phyloP scores from a whole-genome alignment of 2,113 vertebrate genomes.

The Lathamus discolor region DNA sequence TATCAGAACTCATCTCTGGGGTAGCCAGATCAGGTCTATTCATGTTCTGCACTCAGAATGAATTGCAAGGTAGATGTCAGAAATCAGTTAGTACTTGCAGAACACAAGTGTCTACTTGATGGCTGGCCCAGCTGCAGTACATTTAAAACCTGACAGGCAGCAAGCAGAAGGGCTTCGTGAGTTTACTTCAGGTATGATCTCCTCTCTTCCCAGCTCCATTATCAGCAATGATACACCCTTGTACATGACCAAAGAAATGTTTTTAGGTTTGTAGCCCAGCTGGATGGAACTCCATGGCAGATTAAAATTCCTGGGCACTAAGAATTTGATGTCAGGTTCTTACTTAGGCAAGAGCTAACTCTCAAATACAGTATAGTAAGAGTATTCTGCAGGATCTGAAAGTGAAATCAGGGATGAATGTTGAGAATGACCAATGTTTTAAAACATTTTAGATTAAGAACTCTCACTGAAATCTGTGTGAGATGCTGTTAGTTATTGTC shows the following conservation, averaged over 20 bases:
- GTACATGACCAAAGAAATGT: not conserved
- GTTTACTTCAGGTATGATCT: not conserved
- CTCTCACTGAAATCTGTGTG: not conserved
- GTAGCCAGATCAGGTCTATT: slow-evolving; percentile 33
- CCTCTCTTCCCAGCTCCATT: not conserved
- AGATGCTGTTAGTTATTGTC: not conserved
- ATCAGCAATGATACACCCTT: not conserved
- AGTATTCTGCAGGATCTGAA: not conserved
- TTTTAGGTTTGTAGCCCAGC: not conserved
- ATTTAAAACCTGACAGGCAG: not conserved
- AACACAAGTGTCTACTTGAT: not conserved
- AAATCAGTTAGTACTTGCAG: slow-evolving; percentile 12
- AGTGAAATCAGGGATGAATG: not conserved
- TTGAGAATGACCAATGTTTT: not conserved
- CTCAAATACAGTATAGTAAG: not conserved
- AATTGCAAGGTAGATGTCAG: not conserved
- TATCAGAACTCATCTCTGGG: not conserved
- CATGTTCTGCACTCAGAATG: not conserved
- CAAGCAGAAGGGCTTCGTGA: not conserved
- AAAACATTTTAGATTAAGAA: not conserved
- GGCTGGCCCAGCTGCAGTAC: not conserved
- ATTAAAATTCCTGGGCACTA: not conserved
- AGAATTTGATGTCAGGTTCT: not conserved
- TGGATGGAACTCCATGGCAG: not conserved
- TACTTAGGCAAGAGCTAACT: not conserved